Evolutionary conservation across 2,797 vertebrate genomes (phyloP).

Genomic region (Lindbergichthys nudifrons): DNA sequence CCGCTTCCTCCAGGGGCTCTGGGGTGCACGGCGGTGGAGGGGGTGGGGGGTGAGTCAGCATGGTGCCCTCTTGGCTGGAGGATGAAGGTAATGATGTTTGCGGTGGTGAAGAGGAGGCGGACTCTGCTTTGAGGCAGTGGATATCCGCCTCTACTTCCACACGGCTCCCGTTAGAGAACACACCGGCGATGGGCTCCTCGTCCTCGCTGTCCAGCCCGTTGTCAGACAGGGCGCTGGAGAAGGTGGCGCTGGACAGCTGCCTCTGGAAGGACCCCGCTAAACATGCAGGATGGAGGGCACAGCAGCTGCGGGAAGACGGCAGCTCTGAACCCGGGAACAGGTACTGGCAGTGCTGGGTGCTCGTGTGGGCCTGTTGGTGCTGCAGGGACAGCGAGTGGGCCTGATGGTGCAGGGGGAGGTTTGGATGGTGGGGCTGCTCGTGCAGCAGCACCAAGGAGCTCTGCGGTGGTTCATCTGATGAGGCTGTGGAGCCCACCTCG

Average conservation of each 20-base stretch:
- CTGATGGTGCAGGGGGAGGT: conserved; percentile 86
- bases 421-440: conserved; percentile 81
- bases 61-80: conserved; percentile 53
- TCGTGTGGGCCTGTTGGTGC: conserved; percentile 72
- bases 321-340: conserved; percentile 71
- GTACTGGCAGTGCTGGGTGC: conserved; percentile 72
- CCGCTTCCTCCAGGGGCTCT: conserved; percentile 86
- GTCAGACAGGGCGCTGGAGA: conserved; percentile 97
- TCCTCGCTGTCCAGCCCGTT: conserved; percentile 98
- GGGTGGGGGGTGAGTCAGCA: conserved; percentile 68
- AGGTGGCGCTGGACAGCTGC: conserved; percentile 96
- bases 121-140: conserved; percentile 86
- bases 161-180: conserved; percentile 95
- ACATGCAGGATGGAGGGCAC: conserved; percentile 90
- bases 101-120: conserved; percentile 46
- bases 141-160: conserved; percentile 96
- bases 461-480: conserved; percentile 90
- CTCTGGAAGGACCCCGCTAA: conserved; percentile 91
- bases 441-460: conserved; percentile 85
- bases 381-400: conserved; percentile 66
- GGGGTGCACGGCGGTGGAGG: conserved; percentile 77
- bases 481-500: conserved; percentile 97
- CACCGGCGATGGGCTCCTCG: conserved; percentile 95
- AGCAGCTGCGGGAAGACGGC: conserved; percentile 85
- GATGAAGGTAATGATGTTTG: conserved; percentile 28